Conservation (phyloP, 2,888 invertebrate species). For the Elegia similella region DNA sequence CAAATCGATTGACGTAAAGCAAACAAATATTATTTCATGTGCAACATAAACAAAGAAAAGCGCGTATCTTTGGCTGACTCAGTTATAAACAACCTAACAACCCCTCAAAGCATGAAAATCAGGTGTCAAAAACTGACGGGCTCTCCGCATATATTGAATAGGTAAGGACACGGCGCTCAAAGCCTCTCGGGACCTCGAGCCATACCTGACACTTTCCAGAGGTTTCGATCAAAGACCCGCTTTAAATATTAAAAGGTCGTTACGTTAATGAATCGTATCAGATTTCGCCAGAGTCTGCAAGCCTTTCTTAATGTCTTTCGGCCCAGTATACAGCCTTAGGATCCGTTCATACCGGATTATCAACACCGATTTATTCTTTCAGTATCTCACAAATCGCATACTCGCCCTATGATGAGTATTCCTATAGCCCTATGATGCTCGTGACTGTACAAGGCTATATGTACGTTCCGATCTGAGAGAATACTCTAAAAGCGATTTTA, state of each 20-base stretch:
- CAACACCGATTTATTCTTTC: no score
- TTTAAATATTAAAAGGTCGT: slow-evolving; percentile 80
- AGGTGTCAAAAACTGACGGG: slow-evolving; percentile 52
- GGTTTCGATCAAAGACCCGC: slow-evolving; percentile 71
- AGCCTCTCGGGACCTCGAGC: slow-evolving; percentile 46
- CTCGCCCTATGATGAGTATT: no score
- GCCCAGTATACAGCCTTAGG: slow-evolving; percentile 28
- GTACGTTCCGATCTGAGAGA: no score
- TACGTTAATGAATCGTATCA: slow-evolving; percentile 82
- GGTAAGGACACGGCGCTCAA: slow-evolving; percentile 44
- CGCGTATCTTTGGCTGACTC: neutral
- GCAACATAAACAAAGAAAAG: neutral
- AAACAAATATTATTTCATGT: neutral
- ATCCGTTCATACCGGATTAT: no score
- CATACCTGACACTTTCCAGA: slow-evolving; percentile 64
- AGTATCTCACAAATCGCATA: no score
- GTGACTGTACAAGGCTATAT: no score
- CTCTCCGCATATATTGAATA: slow-evolving; percentile 40
- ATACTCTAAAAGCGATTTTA: no score
- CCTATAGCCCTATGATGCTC: no score
- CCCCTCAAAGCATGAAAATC: slow-evolving; percentile 28
- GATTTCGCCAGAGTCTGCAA: slow-evolving; percentile 64
- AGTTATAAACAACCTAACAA: slow-evolving; percentile 21
- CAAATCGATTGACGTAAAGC: no score
- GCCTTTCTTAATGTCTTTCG: slow-evolving; percentile 58